Evolutionary conservation across 2,113 vertebrate genomes (phyloP).

Genomic region (Nicator chloris): DNA sequence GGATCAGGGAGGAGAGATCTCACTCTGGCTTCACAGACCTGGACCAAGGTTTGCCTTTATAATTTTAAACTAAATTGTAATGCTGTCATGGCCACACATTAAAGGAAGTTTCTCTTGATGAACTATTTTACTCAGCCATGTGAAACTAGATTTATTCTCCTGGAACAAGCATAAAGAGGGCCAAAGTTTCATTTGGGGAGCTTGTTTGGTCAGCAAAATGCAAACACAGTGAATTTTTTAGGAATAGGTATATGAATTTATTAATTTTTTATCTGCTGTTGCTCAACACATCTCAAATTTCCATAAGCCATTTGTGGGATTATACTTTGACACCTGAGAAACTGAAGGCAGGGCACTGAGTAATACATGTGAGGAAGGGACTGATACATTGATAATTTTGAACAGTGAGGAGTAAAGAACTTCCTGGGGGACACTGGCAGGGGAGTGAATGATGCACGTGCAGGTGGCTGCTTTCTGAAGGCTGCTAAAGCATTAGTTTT

Average conservation of each 20-base stretch:
- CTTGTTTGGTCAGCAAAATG: not conserved
- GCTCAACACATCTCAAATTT: not conserved
- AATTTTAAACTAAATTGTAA: not conserved
- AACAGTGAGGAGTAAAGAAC: not conserved
- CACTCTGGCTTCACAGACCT: not conserved
- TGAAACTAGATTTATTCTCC: constrained; percentile 24
- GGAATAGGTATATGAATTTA: not conserved
- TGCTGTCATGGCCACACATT: not conserved
- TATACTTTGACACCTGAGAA: not conserved
- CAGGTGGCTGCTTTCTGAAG: not conserved
- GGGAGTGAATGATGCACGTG: not conserved
- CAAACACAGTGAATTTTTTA: not conserved
- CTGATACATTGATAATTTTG: not conserved
- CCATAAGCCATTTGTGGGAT: not conserved
- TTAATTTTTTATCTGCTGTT: not conserved
- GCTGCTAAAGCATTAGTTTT: not conserved
- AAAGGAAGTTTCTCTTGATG: constrained; percentile 8
- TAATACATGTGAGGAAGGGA: not conserved
- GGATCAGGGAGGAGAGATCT: constrained; percentile 38
- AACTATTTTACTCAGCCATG: constrained; percentile 19
- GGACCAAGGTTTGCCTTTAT: constrained; percentile 23
- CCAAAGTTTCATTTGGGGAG: not conserved
- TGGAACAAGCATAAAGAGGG: not conserved
- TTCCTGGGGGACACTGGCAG: not conserved
- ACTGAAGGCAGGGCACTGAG: not conserved